Evolutionary conservation across 1,140 invertebrate genomes (phyloP).

Genomic region (Camponotus vicinus): DNA sequence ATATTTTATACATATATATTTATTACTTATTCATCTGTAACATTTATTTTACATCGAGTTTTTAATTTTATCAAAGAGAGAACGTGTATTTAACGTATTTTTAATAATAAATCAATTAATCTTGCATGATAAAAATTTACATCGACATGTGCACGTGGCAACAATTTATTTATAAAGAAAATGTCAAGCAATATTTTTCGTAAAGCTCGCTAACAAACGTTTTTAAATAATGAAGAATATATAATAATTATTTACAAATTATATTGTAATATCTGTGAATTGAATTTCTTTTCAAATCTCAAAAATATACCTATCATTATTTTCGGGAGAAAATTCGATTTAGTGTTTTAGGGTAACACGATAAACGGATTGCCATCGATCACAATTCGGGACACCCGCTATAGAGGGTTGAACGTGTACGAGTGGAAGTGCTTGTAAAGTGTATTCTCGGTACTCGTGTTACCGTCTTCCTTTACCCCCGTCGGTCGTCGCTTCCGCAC

Average conservation of each 20-base stretch:
- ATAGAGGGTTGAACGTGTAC: constrained; percentile 55
- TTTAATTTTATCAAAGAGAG: not conserved
- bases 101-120: not conserved
- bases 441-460: constrained; percentile 71
- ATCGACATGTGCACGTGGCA: not conserved
- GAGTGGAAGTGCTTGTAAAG: constrained; percentile 66
- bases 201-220: not conserved
- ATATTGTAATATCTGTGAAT: not conserved
- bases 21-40: not conserved
- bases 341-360: constrained; percentile 42
- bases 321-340: constrained; percentile 22
- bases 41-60: not conserved
- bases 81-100: too few species aligned
- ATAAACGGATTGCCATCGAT: constrained; percentile 61
- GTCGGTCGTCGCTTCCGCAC: constrained; percentile 63
- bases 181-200: not conserved
- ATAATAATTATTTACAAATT: constrained; percentile 1
- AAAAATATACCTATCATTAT: constrained; percentile 6
- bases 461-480: constrained; percentile 70
- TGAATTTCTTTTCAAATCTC: not conserved
- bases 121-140: not conserved
- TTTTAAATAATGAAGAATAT: not conserved
- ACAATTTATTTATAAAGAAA: not conserved
- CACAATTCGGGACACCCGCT: constrained; percentile 65
- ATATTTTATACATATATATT: constrained; percentile 8